Percentiles rank a stretch among this genome's conserved stretches.
These are phyloP conservation scores for Vulpes ferrilata DNA, from an alignment of 2,113 vertebrate species.

Conservation along the genomic window DNA sequence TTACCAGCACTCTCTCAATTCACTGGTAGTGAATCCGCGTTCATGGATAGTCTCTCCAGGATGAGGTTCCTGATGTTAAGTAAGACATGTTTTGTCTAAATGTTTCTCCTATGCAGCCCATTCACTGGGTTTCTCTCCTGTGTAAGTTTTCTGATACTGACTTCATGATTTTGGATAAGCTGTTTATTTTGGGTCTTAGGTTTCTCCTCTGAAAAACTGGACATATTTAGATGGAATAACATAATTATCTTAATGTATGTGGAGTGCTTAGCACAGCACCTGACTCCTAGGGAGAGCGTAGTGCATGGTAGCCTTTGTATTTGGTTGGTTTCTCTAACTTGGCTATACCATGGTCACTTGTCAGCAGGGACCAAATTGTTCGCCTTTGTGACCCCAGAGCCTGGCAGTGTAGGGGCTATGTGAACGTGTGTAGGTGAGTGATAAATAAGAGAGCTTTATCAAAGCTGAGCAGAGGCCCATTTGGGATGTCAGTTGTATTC, in stretches of 20 bases:
- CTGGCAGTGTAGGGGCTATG: not conserved
- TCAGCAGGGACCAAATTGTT: not conserved
- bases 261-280: not conserved
- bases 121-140: not conserved
- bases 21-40: not conserved
- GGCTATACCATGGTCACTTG: not conserved
- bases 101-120: not conserved
- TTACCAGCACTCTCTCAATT: not conserved
- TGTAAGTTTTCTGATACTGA: not conserved
- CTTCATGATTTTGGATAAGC: not conserved
- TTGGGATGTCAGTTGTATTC: not conserved
- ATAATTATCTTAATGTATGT: not conserved
- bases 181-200: not conserved
- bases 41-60: not conserved
- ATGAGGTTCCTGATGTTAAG: not conserved
- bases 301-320: fast-evolving
- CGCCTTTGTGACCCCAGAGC: not conserved
- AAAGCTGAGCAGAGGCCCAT: not conserved
- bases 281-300: not conserved
- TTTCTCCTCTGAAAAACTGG: not conserved
- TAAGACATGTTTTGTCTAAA: not conserved
- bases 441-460: not conserved
- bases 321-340: not conserved
- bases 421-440: not conserved
- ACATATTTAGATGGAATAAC: not conserved